Evolutionary conservation across 2,888 invertebrate species (phyloP).

Genomic region (Mystacides longicornis): DNA sequence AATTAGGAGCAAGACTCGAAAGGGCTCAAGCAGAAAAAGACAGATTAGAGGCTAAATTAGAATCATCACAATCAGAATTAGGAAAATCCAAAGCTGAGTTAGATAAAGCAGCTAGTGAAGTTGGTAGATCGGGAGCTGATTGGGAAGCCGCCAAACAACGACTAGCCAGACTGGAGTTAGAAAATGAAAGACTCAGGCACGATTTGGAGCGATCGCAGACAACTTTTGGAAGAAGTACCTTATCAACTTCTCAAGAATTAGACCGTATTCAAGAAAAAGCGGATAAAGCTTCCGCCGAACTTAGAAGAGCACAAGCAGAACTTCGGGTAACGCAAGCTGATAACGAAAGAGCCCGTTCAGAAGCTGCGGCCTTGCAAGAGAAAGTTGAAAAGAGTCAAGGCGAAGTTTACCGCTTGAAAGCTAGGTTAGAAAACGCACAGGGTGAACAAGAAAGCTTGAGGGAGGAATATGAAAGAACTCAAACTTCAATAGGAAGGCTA

Average conservation of each 20-base stretch:
- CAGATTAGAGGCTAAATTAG: constrained; percentile 81
- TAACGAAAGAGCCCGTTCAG: constrained; percentile 76
- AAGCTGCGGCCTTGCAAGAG: constrained; percentile 80
- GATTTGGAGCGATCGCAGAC: constrained; percentile 80
- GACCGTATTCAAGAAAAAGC: constrained; percentile 77
- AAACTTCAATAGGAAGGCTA: constrained; percentile 73
- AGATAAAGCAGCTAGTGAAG: constrained; percentile 82
- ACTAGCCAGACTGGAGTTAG: constrained; percentile 76
- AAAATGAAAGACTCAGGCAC: constrained; percentile 81
- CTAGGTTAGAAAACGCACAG: constrained; percentile 90
- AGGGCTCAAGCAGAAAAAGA: constrained; percentile 87
- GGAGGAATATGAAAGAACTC: constrained; percentile 84
- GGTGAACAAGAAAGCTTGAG: constrained; percentile 88
- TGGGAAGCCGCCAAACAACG: constrained; percentile 82
- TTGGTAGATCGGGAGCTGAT: constrained; percentile 79
- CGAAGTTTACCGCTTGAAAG: constrained; percentile 89
- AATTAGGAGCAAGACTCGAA: constrained; percentile 78
- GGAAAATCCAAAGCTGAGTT: constrained; percentile 92
- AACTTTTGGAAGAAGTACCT: constrained; percentile 73
- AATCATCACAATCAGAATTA: constrained; percentile 86
- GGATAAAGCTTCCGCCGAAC: constrained; percentile 76
- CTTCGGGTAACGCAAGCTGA: constrained; percentile 87
- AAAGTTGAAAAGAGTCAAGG: constrained; percentile 92
- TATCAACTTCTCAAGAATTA: constrained; percentile 75
- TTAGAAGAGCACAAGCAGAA: constrained; percentile 83